Evolutionary conservation across 2,888 invertebrate genomes (phyloP).

Genomic region (Thera britannica): DNA sequence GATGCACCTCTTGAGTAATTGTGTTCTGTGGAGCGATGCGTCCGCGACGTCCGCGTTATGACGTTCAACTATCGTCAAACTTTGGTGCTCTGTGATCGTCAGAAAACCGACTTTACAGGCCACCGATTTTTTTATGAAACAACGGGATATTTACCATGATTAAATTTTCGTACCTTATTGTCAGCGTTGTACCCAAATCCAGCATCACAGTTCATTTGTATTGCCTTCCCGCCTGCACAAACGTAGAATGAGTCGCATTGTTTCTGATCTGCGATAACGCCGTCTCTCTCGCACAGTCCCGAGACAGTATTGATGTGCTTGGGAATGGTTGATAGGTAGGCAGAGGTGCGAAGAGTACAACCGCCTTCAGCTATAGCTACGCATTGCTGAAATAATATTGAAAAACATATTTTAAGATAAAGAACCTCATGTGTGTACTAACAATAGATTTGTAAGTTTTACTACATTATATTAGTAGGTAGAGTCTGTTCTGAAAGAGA

Average conservation of each 20-base stretch:
- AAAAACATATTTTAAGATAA: background rate
- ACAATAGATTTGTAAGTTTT: too few species aligned
- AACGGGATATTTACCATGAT: too few species aligned
- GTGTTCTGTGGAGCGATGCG: too few species aligned
- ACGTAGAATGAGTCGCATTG: conserved; percentile 29
- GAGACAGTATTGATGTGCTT: conserved; percentile 11
- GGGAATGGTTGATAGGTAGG: conserved; percentile 20
- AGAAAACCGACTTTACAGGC: too few species aligned
- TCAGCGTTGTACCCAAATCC: conserved; percentile 31
- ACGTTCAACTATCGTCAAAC: too few species aligned
- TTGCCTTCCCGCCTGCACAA: conserved; percentile 27
- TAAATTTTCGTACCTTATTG: conserved; percentile 23
- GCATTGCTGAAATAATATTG: conserved; percentile 29
- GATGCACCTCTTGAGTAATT: too few species aligned
- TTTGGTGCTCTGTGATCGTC: too few species aligned
- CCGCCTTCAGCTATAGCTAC: conserved; percentile 35
- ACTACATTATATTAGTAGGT: too few species aligned
- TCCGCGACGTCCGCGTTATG: too few species aligned
- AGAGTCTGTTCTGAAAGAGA: too few species aligned
- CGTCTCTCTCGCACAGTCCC: conserved; percentile 29
- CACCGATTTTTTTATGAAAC: too few species aligned
- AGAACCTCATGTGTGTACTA: background rate
- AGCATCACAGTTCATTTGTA: conserved; percentile 30
- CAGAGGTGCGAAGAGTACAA: conserved; percentile 28
- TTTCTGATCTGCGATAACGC: conserved; percentile 21